Evolutionary conservation across 2,797 vertebrate genomes (phyloP).

Genomic region (Eulemur mongoz): DNA sequence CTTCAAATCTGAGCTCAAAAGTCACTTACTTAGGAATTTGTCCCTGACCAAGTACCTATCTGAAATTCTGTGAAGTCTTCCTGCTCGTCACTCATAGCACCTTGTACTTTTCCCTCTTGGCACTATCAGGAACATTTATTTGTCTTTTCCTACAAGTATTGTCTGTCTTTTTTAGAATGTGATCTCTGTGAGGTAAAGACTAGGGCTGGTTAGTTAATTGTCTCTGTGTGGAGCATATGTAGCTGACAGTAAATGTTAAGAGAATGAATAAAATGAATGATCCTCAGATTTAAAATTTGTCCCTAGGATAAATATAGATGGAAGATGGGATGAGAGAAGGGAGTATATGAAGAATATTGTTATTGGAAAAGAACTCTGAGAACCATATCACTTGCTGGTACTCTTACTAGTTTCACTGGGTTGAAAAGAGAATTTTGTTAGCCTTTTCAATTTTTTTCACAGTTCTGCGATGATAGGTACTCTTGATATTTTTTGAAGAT

Average conservation of each 20-base stretch:
- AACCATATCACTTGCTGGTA: not conserved
- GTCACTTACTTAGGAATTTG: not conserved
- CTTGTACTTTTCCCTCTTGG: not conserved
- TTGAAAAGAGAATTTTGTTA: slow-evolving; percentile 58
- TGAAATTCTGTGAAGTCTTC: not conserved
- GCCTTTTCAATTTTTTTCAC: slow-evolving; percentile 59
- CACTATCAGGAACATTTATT: not conserved
- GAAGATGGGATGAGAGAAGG: not conserved
- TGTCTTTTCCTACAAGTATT: not conserved
- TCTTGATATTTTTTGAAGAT: slow-evolving; percentile 59
- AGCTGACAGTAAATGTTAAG: slow-evolving; percentile 48
- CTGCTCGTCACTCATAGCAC: not conserved
- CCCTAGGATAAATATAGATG: slow-evolving; percentile 57
- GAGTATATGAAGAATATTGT: slow-evolving; percentile 34
- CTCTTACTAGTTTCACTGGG: slow-evolving; percentile 46
- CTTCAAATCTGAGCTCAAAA: slow-evolving; percentile 15
- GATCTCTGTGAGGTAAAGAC: slow-evolving; percentile 17
- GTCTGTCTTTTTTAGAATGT: slow-evolving; percentile 37
- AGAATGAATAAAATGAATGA: slow-evolving; percentile 63
- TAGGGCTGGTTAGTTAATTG: slow-evolving; percentile 28
- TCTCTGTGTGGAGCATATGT: not conserved
- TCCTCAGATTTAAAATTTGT: slow-evolving; percentile 52
- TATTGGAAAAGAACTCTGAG: slow-evolving; percentile 55
- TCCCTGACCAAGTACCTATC: not conserved
- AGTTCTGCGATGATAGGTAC: slow-evolving; percentile 26